Evolutionary conservation across 2,888 invertebrate species (phyloP).

Genomic region (Sesamia inferens): DNA sequence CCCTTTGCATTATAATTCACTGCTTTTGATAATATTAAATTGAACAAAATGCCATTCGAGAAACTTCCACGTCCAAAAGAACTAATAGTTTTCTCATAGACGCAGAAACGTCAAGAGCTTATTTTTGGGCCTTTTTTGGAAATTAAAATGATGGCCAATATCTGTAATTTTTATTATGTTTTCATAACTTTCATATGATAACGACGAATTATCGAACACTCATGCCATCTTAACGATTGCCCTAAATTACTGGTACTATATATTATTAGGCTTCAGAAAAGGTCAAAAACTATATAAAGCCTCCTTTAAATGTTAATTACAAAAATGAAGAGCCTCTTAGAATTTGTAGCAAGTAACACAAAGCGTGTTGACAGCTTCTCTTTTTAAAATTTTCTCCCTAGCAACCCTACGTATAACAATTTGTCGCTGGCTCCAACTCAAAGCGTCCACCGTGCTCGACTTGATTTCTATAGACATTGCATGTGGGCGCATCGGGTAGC

Average conservation of each 20-base stretch:
- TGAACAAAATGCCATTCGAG: background rate
- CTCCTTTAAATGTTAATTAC: background rate
- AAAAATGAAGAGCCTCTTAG: background rate
- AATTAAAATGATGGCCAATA: too few relatives aligned
- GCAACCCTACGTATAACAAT: slow-evolving; percentile 49
- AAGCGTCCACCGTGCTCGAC: slow-evolving; percentile 49
- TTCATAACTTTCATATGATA: too few relatives aligned
- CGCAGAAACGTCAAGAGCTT: background rate
- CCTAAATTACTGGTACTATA: too few relatives aligned
- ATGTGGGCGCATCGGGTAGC: slow-evolving; percentile 9
- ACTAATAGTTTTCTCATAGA: background rate
- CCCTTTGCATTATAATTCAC: background rate
- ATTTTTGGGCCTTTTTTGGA: too few relatives aligned
- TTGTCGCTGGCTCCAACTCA: slow-evolving; percentile 54
- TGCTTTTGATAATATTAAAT: background rate
- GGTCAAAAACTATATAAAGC: too few relatives aligned
- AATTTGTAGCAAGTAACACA: background rate
- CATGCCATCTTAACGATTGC: too few relatives aligned
- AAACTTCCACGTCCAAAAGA: background rate
- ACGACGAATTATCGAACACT: too few relatives aligned
- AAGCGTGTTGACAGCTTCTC: slow-evolving; percentile 11
- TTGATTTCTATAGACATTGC: slow-evolving; percentile 50
- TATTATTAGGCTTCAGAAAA: too few relatives aligned
- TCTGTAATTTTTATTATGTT: too few relatives aligned
- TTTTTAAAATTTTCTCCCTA: background rate